A percentile compares a stretch with the other conserved stretches of the same genome.
Conservation (phyloP, 1,140 invertebrate species). For the Globodera rostochiensis region DNA sequence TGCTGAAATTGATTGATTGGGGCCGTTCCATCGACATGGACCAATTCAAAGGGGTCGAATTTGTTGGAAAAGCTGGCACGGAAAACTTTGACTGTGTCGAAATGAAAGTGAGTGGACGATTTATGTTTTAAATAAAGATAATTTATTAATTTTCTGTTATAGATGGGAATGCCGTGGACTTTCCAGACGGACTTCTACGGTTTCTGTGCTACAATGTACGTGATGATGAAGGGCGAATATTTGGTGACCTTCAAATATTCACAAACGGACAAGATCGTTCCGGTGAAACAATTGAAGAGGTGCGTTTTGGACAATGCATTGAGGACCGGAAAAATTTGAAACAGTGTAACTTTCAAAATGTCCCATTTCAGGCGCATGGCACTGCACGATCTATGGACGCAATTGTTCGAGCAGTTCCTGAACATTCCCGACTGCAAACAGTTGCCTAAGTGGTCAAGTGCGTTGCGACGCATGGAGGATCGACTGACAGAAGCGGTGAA, state of each 20-base stretch:
- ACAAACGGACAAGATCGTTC: constrained; percentile 37
- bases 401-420: constrained; percentile 50
- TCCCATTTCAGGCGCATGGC: constrained; percentile 40
- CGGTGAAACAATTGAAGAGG: constrained; percentile 45
- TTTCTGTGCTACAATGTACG: constrained; percentile 44
- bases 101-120: constrained; percentile 34
- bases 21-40: constrained; percentile 53
- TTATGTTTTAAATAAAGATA: not conserved
- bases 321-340: not conserved
- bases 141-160: constrained; percentile 15
- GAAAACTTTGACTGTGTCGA: constrained; percentile 51
- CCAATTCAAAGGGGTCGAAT: constrained; percentile 27
- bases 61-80: constrained; percentile 48
- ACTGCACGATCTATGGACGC: constrained; percentile 30
- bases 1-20: constrained; percentile 50
- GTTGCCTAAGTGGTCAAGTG: constrained; percentile 38
- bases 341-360: constrained; percentile 13
- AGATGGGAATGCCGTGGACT: constrained; percentile 44
- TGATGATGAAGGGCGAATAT: constrained; percentile 45
- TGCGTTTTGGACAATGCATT: not conserved
- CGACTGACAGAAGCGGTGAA: constrained; percentile 14
- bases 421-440: constrained; percentile 45
- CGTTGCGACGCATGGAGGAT: constrained; percentile 22
- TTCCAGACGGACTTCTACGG: constrained; percentile 53
- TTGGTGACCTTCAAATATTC: constrained; percentile 33